Evolutionary conservation across 2,113 vertebrate species (phyloP).

Genomic region (Malaclemys terrapin): DNA sequence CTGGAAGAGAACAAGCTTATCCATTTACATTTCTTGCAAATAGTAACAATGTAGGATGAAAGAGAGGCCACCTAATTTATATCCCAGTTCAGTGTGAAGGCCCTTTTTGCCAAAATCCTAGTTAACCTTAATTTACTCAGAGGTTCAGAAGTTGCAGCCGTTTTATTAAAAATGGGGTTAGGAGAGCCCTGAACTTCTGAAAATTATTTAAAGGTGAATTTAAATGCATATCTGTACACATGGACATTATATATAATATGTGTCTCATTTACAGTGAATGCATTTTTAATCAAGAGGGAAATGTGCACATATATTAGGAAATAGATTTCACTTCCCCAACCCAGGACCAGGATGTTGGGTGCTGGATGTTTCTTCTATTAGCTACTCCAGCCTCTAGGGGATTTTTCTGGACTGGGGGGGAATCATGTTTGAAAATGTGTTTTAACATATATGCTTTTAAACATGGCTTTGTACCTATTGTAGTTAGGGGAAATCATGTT

Average conservation of each 20-base stretch:
- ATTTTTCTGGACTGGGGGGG: not conserved
- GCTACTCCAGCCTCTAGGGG: not conserved
- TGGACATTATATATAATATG: rapidly evolving
- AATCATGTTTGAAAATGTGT: not conserved
- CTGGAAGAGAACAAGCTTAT: not conserved
- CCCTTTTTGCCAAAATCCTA: not conserved
- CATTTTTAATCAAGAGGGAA: not conserved
- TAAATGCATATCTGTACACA: not conserved
- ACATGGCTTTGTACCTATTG: not conserved
- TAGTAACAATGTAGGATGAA: not conserved
- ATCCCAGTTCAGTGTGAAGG: not conserved
- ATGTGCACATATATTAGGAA: too few relatives aligned
- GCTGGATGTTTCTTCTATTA: not conserved
- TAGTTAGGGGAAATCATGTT: not conserved
- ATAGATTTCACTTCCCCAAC: not conserved
- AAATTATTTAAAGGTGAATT: not conserved
- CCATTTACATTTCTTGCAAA: not conserved
- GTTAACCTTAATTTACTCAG: conserved; percentile 7
- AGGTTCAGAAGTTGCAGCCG: not conserved
- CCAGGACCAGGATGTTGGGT: not conserved
- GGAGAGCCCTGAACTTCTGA: not conserved
- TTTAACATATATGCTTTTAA: not conserved
- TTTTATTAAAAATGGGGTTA: not conserved
- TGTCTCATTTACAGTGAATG: rapidly evolving
- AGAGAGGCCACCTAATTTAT: not conserved